A percentile compares a stretch with the other conserved stretches of the same genome.
Conservation (phyloP, 2,113 vertebrate species). For the Aegithalos caudatus region DNA sequence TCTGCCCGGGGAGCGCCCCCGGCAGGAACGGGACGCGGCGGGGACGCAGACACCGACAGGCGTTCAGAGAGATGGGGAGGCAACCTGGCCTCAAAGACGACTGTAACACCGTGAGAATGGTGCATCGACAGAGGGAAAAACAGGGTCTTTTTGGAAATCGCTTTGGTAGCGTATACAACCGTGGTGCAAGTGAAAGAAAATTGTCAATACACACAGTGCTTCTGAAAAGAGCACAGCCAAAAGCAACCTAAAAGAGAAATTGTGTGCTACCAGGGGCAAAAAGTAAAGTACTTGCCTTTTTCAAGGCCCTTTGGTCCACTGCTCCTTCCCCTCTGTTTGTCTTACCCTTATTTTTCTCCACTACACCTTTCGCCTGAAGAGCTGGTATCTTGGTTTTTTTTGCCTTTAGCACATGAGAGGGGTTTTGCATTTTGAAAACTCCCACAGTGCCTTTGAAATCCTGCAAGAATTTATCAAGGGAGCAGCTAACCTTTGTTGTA, state of each 20-base stretch:
- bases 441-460: not conserved
- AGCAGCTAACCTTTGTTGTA: too few relatives aligned
- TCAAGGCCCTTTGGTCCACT: not conserved
- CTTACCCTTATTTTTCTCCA: not conserved
- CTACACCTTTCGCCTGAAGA: not conserved
- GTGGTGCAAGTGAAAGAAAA: too few relatives aligned
- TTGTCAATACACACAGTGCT: fast-evolving
- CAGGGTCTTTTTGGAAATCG: fast-evolving
- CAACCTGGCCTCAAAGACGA: not conserved
- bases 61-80: fast-evolving
- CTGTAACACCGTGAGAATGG: fast-evolving
- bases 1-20: not conserved
- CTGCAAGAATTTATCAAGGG: not conserved
- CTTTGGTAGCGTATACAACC: fast-evolving
- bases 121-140: fast-evolving
- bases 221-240: not conserved
- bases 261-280: not conserved
- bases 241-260: fast-evolving
- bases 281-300: not conserved
- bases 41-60: fast-evolving
- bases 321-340: fast-evolving
- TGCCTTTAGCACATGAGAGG: not conserved
- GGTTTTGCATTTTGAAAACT: not conserved
- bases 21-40: not conserved
- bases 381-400: not conserved